Percentiles rank a stretch among this genome's conserved stretches.
These are phyloP conservation scores for Sylvicola cinctus DNA, from an alignment of 2,888 invertebrate genomes.

Conservation along the genomic window DNA sequence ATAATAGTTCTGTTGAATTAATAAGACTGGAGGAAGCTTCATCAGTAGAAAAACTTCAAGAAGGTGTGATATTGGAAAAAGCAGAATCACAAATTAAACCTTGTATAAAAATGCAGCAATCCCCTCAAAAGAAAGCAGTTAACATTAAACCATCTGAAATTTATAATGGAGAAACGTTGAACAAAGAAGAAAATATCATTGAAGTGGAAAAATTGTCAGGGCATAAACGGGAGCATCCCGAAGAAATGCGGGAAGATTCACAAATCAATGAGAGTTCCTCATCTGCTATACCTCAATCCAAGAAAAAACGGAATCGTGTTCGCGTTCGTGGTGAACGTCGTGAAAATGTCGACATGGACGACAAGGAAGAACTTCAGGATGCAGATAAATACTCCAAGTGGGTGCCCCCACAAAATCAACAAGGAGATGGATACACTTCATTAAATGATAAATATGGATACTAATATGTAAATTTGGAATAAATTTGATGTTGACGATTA, in stretches of 20 bases:
- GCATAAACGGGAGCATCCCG: background rate
- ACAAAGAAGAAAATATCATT: background rate
- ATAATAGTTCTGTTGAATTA: constrained; percentile 5
- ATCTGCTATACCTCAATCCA: too few relatives aligned
- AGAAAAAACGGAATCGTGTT: constrained; percentile 16
- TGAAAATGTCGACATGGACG: constrained; percentile 19
- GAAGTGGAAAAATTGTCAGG: background rate
- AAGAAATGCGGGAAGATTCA: too few relatives aligned
- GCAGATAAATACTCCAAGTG: constrained; percentile 51
- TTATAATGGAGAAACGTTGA: background rate
- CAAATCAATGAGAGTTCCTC: too few relatives aligned
- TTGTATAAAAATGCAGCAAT: too few relatives aligned
- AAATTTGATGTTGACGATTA: too few relatives aligned
- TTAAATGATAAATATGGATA: constrained; percentile 63
- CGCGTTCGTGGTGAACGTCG: constrained; percentile 17
- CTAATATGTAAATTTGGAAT: too few relatives aligned
- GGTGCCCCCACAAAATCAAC: constrained; percentile 55
- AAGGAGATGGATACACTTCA: constrained; percentile 54
- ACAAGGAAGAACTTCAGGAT: constrained; percentile 26
- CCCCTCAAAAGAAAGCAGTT: too few relatives aligned
- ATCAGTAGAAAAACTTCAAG: too few relatives aligned
- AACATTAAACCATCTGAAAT: background rate
- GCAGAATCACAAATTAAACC: too few relatives aligned
- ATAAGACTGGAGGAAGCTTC: constrained; percentile 7
- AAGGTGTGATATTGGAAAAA: too few relatives aligned